Evolutionary conservation across 2,797 vertebrate genomes (phyloP).

Genomic region (Clarias fuscus): DNA sequence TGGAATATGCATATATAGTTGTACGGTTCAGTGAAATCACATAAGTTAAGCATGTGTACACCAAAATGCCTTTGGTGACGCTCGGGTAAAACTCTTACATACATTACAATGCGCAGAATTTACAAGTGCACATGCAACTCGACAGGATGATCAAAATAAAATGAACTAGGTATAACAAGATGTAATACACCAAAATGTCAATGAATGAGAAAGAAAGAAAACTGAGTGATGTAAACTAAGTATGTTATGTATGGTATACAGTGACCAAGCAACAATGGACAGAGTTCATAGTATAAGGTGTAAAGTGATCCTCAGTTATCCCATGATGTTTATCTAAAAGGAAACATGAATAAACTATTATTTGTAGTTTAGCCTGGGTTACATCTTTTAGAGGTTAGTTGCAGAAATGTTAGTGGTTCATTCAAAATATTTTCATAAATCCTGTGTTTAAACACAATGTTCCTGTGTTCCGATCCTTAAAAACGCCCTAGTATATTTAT

Average conservation of each 20-base stretch:
- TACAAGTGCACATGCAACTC: neutral
- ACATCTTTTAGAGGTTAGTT: neutral
- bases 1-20: neutral
- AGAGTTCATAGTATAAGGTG: no score
- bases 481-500: neutral
- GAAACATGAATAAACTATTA: slow-evolving; percentile 15
- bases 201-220: neutral
- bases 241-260: neutral
- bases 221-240: neutral
- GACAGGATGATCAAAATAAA: neutral
- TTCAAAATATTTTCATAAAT: neutral
- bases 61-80: neutral
- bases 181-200: neutral
- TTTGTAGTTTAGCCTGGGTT: neutral
- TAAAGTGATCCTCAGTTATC: neutral
- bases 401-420: slow-evolving; percentile 3
- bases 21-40: neutral
- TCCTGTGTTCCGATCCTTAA: neutral
- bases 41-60: neutral
- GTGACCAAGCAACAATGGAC: neutral
- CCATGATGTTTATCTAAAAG: slow-evolving; percentile 9
- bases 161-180: neutral
- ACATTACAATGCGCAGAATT: neutral
- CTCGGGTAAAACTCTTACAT: neutral
- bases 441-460: neutral